Conservation (phyloP, 2,888 invertebrate genomes). For the Callinectes sapidus region DNA sequence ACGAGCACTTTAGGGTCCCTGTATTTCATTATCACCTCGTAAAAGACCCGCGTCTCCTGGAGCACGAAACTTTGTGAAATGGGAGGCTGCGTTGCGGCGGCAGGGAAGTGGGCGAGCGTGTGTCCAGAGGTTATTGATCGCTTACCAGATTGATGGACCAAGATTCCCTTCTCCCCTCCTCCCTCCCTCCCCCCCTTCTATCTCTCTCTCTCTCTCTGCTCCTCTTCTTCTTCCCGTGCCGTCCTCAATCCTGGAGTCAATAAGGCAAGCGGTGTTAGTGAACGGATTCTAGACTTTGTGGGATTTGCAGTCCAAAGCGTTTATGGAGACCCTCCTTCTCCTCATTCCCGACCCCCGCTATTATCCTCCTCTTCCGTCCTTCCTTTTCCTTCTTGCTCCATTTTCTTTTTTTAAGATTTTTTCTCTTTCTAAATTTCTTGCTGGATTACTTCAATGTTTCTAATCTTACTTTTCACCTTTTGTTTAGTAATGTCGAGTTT, state of each 20-base stretch:
- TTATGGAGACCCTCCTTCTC: background rate
- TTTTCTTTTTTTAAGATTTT: background rate
- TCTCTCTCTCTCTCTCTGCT: conserved; percentile 48
- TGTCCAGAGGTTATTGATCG: conserved; percentile 26
- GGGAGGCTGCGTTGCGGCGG: background rate
- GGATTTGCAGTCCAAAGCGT: background rate
- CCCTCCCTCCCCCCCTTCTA: background rate
- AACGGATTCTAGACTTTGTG: conserved; percentile 10
- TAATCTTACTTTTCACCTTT: background rate
- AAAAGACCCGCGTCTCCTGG: background rate
- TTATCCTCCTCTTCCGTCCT: background rate
- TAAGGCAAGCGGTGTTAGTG: conserved; percentile 17
- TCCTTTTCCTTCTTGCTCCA: background rate
- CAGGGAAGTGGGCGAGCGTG: background rate
- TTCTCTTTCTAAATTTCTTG: background rate
- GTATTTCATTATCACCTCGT: conserved; percentile 61
- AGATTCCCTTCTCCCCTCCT: conserved; percentile 39
- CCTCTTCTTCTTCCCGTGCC: background rate
- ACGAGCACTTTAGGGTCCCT: conserved; percentile 48
- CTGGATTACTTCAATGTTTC: background rate
- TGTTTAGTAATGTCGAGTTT: background rate
- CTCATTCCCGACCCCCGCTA: background rate
- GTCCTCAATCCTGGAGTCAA: background rate
- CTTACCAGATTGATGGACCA: conserved; percentile 26
- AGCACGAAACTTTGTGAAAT: conserved; percentile 14